A percentile compares a stretch with the other conserved stretches of the same genome.
phyloP scores from a whole-genome alignment of 2,888 invertebrate genomes.

The Athalia cordata region DNA sequence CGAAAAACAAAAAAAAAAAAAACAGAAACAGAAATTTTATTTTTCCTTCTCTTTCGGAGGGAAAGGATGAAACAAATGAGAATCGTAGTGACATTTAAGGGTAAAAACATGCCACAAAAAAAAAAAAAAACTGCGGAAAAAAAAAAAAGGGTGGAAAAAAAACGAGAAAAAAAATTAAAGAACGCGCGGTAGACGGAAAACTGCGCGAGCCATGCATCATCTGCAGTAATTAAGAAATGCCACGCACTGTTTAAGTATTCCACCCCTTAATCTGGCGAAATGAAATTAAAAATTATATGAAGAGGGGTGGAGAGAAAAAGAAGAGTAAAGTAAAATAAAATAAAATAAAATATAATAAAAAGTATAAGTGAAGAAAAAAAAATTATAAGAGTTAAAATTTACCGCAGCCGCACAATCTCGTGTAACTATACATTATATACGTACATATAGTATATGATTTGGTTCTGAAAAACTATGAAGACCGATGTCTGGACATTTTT shows the following conservation, averaged over 20 bases:
- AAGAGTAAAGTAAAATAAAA: background rate
- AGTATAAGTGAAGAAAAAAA: too few species aligned
- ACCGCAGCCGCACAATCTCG: too few species aligned
- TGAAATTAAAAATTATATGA: conserved; percentile 66
- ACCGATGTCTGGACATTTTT: too few species aligned
- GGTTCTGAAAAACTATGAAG: too few species aligned
- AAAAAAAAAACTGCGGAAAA: conserved; percentile 33
- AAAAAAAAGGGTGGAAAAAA: background rate
- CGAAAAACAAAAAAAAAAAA: too few species aligned
- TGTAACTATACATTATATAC: too few species aligned
- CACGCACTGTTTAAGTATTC: conserved; percentile 66
- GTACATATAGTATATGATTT: too few species aligned
- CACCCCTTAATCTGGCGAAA: conserved; percentile 62
- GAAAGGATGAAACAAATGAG: background rate
- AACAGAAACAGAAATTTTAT: too few species aligned
- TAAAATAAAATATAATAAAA: too few species aligned
- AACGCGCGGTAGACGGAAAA: background rate
- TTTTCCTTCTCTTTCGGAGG: too few species aligned
- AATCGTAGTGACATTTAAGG: too few species aligned
- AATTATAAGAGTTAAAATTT: too few species aligned
- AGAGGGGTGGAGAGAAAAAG: conserved; percentile 22
- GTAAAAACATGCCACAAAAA: background rate
- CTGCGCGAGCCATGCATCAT: conserved; percentile 61
- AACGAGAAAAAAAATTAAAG: conserved; percentile 31
- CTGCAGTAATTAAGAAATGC: conserved; percentile 67